Base-by-base conservation (phyloP, 2,113 vertebrate species). In the Saimiri boliviensis region DNA sequence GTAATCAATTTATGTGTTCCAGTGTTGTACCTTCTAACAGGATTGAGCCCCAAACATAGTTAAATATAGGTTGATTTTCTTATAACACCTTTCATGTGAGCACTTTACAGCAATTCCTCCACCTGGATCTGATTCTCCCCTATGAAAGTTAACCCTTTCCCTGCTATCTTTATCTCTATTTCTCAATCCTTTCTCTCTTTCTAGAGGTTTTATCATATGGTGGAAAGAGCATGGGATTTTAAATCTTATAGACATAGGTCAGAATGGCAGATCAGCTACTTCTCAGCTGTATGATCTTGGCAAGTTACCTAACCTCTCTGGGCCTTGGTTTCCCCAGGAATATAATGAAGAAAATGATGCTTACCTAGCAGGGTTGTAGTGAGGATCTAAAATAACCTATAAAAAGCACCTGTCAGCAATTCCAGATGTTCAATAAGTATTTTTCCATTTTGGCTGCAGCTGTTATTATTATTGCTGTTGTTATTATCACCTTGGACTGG, bases 41-140 rank as follows among this genome's bases (percentile, higher is more conserved):
- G 13, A n/a, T 11, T 49, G 52, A 92, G 56, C 37, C 47, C 56
- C 20, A 91, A 73, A 58, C 11, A 37, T 19, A 40, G 56, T 45
- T 85, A 89, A 95, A 40, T 71, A 79, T n/a, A 54, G 27, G 32
- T 42, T 86, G 66, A 68, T 83, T 96, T 93, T 84, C 79, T 23
- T 70, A 9, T 14, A 66, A 40, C 12, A 47, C 25, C 52, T 90
- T 82, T 93, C 49, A 32, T 35, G 4, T 54, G 86, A 82, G 23
- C 13, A 63, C 35, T 25, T 82, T 19, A 74, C 3, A 45, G 45
- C 47, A 66, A n/a, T 81, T 86, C 83, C 27, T 47, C 63, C 11
- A 63, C 37, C 0, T 8, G 49, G 14, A 14, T 27, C 37, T 12
- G n/a, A 63, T 12, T 76, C 76, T n/a, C 35, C 47, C 54, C 25